Conservation (phyloP, 2,113 vertebrate species). For the Myodes glareolus region DNA sequence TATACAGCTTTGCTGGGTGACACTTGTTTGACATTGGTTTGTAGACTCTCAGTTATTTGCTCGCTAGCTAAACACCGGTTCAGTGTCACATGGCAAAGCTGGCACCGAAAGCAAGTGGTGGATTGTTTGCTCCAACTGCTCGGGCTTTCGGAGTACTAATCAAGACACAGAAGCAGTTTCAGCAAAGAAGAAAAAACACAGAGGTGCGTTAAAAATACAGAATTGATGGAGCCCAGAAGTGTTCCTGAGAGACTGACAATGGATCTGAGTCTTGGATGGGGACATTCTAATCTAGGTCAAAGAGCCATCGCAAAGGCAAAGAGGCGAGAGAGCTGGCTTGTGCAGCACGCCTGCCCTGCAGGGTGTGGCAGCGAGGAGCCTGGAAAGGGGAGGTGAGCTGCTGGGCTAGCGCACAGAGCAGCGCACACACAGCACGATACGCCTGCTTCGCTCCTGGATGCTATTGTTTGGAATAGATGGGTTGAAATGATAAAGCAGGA, state of each 20-base stretch:
- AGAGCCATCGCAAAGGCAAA: background rate
- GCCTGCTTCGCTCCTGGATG: background rate
- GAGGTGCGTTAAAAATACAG: no score
- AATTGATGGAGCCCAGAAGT: background rate
- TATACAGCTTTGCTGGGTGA: background rate
- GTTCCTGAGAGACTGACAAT: background rate
- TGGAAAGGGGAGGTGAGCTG: background rate
- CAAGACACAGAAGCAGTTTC: background rate
- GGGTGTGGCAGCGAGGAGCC: background rate
- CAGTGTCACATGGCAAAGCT: background rate
- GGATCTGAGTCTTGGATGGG: background rate
- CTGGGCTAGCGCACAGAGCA: background rate
- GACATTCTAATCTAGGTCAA: background rate
- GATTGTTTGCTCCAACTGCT: background rate
- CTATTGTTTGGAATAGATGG: background rate
- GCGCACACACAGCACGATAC: background rate
- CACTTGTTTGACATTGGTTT: background rate
- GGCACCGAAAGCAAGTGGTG: background rate
- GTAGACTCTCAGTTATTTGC: background rate
- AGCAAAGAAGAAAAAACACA: background rate
- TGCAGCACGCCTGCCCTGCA: background rate
- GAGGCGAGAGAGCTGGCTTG: background rate
- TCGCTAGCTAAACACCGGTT: background rate
- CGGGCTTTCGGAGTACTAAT: background rate
- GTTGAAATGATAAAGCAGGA: constrained; percentile 22